These are phyloP conservation scores for Dendrocincla tyrannina DNA, from an alignment of 2,797 vertebrate genomes.

Conservation along the genomic window DNA sequence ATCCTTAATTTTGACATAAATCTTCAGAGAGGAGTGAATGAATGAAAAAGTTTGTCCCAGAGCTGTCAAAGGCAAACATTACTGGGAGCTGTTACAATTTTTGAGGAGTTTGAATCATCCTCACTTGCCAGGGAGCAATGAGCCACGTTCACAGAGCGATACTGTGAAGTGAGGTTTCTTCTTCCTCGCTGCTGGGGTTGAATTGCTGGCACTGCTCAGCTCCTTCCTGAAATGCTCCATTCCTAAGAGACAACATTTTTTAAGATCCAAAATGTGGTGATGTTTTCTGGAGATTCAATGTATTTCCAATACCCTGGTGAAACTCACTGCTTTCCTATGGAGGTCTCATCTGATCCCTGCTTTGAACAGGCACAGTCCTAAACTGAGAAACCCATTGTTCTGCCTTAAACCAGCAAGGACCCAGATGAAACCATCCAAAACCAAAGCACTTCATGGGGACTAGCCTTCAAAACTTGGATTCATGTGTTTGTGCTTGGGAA, in stretches of 20 bases:
- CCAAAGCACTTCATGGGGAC: neutral
- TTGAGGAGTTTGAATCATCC: neutral
- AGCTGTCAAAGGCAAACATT: neutral
- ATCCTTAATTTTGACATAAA: neutral
- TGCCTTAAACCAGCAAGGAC: neutral
- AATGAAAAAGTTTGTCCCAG: neutral
- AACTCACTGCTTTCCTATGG: neutral
- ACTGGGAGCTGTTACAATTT: neutral
- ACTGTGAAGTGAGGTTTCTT: neutral
- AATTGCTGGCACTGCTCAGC: neutral
- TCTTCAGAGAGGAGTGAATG: neutral
- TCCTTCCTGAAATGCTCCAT: neutral
- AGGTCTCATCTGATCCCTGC: neutral
- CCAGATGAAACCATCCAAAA: neutral
- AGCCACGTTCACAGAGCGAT: neutral
- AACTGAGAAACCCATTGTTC: constrained; percentile 4
- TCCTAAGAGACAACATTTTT: neutral
- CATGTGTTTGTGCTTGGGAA: neutral
- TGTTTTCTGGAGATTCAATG: neutral
- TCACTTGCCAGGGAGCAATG: neutral
- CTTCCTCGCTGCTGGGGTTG: neutral
- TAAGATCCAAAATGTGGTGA: neutral
- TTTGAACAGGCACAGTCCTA: neutral
- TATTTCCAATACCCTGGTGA: neutral
- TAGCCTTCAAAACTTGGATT: neutral